These are phyloP conservation scores for Antigone vipio DNA, from an alignment of 2,113 vertebrate genomes.

Conservation along the genomic window DNA sequence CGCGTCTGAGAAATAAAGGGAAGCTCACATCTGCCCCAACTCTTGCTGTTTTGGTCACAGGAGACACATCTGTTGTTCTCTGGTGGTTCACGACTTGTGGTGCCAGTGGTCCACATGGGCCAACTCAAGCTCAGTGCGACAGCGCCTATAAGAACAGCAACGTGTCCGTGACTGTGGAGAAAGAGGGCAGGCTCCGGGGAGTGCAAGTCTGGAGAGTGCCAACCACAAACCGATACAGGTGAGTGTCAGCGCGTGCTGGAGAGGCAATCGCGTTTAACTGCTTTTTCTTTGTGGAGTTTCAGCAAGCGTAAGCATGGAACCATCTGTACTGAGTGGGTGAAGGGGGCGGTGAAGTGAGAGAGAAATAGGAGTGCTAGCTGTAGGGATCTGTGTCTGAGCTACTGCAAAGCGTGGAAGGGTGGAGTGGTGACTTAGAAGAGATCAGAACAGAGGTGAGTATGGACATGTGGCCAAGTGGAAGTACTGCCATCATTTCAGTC, in stretches of 20 bases:
- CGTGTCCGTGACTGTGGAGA: conserved; percentile 78
- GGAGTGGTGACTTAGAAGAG: not conserved
- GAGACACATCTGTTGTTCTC: not conserved
- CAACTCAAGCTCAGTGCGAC: conserved; percentile 89
- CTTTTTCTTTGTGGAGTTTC: not conserved
- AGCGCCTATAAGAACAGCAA: conserved; percentile 81
- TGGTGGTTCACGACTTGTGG: conserved; percentile 87
- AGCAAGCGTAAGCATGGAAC: not conserved
- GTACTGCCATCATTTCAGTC: not conserved
- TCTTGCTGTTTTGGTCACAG: not conserved
- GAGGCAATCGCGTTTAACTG: not conserved
- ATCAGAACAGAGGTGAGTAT: not conserved
- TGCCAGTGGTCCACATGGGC: conserved; percentile 81
- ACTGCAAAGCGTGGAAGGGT: not conserved
- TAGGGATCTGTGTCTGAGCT: not conserved
- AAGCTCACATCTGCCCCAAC: not conserved
- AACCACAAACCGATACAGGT: conserved; percentile 82
- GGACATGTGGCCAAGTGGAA: not conserved
- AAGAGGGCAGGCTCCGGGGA: conserved; percentile 77
- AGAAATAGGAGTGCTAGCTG: accelerated
- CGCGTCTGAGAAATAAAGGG: not conserved
- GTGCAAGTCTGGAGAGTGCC: conserved; percentile 86
- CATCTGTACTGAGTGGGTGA: not conserved
- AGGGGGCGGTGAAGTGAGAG: not conserved
- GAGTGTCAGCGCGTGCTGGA: conserved; percentile 4